Base-by-base conservation (phyloP, 2,888 invertebrate species). In the Drosophila ezoana region DNA sequence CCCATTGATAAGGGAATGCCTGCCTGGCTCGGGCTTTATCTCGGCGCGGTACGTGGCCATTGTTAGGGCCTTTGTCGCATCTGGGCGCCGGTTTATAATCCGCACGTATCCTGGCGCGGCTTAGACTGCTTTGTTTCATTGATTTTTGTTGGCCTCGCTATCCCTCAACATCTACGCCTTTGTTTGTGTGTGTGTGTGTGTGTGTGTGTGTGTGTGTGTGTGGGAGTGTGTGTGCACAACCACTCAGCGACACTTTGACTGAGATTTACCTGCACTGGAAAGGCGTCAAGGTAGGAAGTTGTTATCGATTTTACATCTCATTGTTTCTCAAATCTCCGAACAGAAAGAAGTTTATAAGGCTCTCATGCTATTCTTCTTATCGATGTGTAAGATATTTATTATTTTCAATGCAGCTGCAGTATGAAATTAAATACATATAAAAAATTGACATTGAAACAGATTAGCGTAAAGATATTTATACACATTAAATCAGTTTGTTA, bases 21-120 rank as follows among this genome's bases (percentile, higher is more conserved):
- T 47, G 62, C 35, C 38, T 6, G 51, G 14, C 13, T 32, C 10
- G 28, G 45, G 38, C 23, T 41, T 20, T 3, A 18, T 10, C 33
- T 18, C 48, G 35, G 20, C 10, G n/a, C 70, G 49, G 64, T 72
- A 86, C 79, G 83, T 79, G 89, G 60, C 70, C 44, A 79, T 76
- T 87, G 72, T 87, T 53, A 61, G 62, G 33, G 35, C 57, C 61
- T 47, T 57, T 52, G 53, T 16, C 60, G 38, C 51, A 43, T 52
- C 65, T 61, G 54, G 48, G 69, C 72, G 23, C 53, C 54, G 64
- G 45, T 56, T 56, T 66, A 62, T 71, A 79, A 59, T 73, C 54
- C 48, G 48, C 75, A 73, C 78, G 75, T 79, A 79, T 76, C 64
- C 76, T 79, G 54, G 4, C 59, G 23, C 18, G 51, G 32, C 56